Evolutionary conservation across 1,140 invertebrate species (phyloP).

Genomic region (Pachyrhynchus sulphureomaculatus): DNA sequence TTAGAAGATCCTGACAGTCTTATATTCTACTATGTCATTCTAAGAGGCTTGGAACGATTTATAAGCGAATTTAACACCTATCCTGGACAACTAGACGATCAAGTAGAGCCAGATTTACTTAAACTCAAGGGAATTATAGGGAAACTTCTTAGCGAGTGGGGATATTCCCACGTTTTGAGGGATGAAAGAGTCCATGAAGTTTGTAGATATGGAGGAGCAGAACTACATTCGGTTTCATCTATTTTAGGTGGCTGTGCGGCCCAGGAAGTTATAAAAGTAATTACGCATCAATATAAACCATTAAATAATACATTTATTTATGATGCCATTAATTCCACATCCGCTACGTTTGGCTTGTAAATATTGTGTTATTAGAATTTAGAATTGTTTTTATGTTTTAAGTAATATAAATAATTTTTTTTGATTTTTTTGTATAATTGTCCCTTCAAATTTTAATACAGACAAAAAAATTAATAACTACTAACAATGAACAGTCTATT

Average conservation of each 20-base stretch:
- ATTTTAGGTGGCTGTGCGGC: constrained; percentile 91
- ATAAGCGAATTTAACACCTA: constrained; percentile 83
- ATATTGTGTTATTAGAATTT: not conserved
- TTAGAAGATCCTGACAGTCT: constrained; percentile 79
- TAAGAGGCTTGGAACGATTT: constrained; percentile 90
- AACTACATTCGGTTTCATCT: constrained; percentile 93
- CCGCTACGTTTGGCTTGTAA: constrained; percentile 63
- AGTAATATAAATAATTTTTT: not conserved
- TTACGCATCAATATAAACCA: constrained; percentile 95
- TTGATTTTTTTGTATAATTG: not conserved
- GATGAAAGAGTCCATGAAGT: constrained; percentile 96
- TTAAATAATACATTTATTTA: constrained; percentile 95
- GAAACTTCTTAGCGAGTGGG: constrained; percentile 82
- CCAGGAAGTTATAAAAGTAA: constrained; percentile 96
- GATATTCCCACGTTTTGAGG: constrained; percentile 69
- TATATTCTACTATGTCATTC: constrained; percentile 87
- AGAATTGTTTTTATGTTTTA: not conserved
- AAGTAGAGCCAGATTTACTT: constrained; percentile 59
- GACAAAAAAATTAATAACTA: too few species aligned
- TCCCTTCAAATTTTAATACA: too few species aligned
- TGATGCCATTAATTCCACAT: constrained; percentile 88
- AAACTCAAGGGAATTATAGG: constrained; percentile 48
- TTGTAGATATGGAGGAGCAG: constrained; percentile 89
- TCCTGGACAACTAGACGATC: constrained; percentile 85
- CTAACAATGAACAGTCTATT: too few species aligned